Base-by-base conservation (phyloP, 1,140 invertebrate species). In the Zaprionus nigranus region DNA sequence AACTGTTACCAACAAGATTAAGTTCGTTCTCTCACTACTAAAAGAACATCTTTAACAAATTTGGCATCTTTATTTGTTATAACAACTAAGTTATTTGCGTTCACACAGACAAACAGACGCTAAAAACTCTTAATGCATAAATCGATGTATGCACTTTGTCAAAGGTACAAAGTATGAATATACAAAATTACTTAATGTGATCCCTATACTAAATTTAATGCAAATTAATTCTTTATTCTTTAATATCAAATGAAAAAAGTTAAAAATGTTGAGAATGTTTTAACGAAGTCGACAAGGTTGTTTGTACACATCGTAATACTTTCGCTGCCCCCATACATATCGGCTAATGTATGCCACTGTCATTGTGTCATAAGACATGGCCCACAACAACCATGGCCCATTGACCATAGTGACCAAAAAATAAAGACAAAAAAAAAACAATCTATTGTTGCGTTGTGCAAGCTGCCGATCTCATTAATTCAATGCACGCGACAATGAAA, bases 401-500 rank as follows among this genome's bases (percentile, higher is more conserved):
- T 54, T 40, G 59, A 30, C 34, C 49, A 63, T 17, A 63, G 20
- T 67, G 56, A 30, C 40, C 43, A 20, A 22, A 28, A 17, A 17
- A 46, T 4, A 46, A 17, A 17, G 17, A 17, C n/a, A 9, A 3
- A 17, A 46, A n/a, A n/a, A 17, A 17, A 34, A 34, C n/a, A 53
- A 38, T 57, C 61, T 71, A 53, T 26, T 64, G 22, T 61, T 65
- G 61, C 53, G 34, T 65, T 65, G 36, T 56, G 79, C 70, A 54
- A 68, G 28, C n/a, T 38, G 34, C 2, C n/a, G 43, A 54, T 64
- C 75, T 75, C 66, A 60, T 60, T 71, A 28, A 65, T 60, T 69
- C 30, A 24, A 67, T 53, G 64, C 57, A 66, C 72, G 69, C 66
- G 79, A 73, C 79, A 82, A 80, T 82, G 83, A 71, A 86, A 73